Percentiles rank a stretch among this genome's conserved stretches.
Conservation (phyloP, 2,888 invertebrate species). For the Tipula unca region DNA sequence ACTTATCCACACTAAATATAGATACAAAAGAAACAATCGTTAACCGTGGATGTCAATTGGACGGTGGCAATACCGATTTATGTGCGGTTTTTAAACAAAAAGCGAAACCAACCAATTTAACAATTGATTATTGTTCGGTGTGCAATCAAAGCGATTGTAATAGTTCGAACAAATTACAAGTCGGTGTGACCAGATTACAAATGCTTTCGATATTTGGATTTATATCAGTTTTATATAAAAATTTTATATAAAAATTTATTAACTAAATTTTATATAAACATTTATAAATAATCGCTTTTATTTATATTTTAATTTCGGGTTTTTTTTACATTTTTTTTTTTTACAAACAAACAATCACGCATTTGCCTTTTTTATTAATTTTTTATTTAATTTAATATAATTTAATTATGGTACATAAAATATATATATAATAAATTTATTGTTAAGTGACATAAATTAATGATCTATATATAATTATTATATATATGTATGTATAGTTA, state of each 20-base stretch:
- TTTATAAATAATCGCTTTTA: neutral
- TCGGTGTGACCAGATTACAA: neutral
- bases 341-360: constrained; percentile 1
- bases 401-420: neutral
- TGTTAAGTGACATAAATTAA: neutral
- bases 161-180: constrained; percentile 23
- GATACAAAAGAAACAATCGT: constrained; percentile 31
- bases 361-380: constrained; percentile 16
- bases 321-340: neutral
- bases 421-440: neutral
- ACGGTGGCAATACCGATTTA: constrained; percentile 37
- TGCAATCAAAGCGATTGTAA: constrained; percentile 37
- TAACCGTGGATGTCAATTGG: constrained; percentile 39
- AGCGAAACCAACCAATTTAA: constrained; percentile 21
- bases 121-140: constrained; percentile 35
- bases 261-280: neutral
- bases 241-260: constrained; percentile 14
- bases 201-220: neutral
- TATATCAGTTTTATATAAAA: neutral
- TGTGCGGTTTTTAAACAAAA: constrained; percentile 35
- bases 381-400: neutral
- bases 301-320: neutral
- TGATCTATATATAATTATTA: neutral
- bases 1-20: neutral
- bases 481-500: too few species aligned